Evolutionary conservation across 1,140 invertebrate genomes (phyloP).

Genomic region (Cyrtorhinus lividipennis): DNA sequence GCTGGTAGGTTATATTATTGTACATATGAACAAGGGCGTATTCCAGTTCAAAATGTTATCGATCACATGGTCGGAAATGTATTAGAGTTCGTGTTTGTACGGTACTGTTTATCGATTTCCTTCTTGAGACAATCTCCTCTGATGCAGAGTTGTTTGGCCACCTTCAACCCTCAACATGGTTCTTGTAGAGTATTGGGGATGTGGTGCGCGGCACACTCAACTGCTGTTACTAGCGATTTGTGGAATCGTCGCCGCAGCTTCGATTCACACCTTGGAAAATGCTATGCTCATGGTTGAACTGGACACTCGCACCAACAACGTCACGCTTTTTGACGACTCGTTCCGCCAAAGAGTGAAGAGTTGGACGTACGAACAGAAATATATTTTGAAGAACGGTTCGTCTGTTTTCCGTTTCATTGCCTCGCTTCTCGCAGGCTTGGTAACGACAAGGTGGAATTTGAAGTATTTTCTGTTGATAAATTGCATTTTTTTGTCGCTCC

Average conservation of each 20-base stretch:
- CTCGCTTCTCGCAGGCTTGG: background rate
- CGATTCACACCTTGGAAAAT: background rate
- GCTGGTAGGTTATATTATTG: too few species aligned
- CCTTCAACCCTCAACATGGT: too few species aligned
- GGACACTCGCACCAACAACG: background rate
- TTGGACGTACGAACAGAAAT: background rate
- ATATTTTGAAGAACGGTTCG: background rate
- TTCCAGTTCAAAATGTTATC: too few species aligned
- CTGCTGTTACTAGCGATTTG: background rate
- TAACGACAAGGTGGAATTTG: background rate
- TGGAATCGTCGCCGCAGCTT: background rate
- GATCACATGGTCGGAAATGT: background rate
- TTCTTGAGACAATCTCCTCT: too few species aligned
- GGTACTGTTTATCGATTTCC: too few species aligned
- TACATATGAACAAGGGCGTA: too few species aligned
- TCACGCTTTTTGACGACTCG: background rate
- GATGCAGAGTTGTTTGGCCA: too few species aligned
- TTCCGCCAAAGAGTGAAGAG: conserved; percentile 2
- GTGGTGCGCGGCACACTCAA: background rate
- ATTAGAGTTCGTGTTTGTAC: too few species aligned
- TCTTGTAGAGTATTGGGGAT: background rate
- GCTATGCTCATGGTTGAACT: background rate
- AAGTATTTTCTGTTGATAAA: background rate
- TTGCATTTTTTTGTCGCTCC: background rate
- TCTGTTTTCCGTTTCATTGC: background rate